phyloP scores from a whole-genome alignment of 2,888 invertebrate species.

The Bugula neritina region DNA sequence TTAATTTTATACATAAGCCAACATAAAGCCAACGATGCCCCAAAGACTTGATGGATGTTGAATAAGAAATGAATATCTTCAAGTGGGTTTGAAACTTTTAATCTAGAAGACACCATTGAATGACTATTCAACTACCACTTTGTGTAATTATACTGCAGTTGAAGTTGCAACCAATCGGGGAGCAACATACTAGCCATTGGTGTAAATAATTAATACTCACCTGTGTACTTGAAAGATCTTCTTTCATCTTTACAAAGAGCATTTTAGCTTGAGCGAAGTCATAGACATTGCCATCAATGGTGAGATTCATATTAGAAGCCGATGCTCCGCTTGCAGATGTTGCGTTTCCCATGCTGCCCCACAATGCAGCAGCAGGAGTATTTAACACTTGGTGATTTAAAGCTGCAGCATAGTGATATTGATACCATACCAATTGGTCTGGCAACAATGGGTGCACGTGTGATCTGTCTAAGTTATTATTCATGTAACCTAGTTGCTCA shows the following conservation, averaged over 20 bases:
- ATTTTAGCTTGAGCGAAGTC: constrained; percentile 10
- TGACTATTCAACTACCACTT: too few relatives aligned
- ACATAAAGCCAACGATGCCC: too few relatives aligned
- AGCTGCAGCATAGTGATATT: neutral
- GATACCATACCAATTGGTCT: neutral
- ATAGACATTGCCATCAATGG: neutral
- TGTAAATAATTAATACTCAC: too few relatives aligned
- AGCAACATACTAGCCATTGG: too few relatives aligned
- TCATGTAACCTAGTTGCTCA: neutral
- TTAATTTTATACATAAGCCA: too few relatives aligned
- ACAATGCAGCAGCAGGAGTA: neutral
- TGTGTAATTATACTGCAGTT: too few relatives aligned
- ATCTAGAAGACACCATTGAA: too few relatives aligned
- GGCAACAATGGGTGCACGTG: constrained; percentile 1
- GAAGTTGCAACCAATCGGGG: too few relatives aligned
- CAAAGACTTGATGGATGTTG: too few relatives aligned
- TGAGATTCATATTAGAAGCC: neutral
- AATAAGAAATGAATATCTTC: too few relatives aligned
- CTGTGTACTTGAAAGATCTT: neutral
- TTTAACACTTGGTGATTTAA: neutral
- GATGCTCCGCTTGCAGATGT: neutral
- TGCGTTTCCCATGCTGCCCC: constrained; percentile 18
- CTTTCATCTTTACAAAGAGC: constrained; percentile 19
- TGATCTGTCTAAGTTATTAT: neutral
- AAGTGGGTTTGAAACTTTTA: too few relatives aligned